These are phyloP conservation scores for Unio delphinus DNA, from an alignment of 2,888 invertebrate species.

Conservation along the genomic window DNA sequence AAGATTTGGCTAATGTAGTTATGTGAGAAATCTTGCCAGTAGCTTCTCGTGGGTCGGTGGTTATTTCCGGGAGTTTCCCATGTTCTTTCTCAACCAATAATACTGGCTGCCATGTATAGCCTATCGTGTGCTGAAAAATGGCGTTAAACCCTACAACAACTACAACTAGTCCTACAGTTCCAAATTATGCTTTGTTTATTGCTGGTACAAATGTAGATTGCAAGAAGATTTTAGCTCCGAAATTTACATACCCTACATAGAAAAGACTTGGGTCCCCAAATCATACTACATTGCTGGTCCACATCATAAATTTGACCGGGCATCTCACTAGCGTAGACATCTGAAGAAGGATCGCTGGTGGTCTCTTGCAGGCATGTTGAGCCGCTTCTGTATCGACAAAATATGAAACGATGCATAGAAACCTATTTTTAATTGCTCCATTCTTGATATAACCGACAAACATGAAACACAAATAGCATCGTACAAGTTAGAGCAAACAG, in stretches of 20 bases:
- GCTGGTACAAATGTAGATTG: neutral
- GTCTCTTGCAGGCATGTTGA: constrained; percentile 28
- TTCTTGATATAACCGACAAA: neutral
- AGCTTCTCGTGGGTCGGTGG: too few species aligned
- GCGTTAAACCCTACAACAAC: too few species aligned
- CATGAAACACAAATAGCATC: too few species aligned
- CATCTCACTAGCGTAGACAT: constrained; percentile 6
- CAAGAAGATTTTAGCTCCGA: neutral
- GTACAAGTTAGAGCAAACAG: too few species aligned
- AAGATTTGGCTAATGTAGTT: too few species aligned
- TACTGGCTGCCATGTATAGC: too few species aligned
- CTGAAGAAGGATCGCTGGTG: neutral
- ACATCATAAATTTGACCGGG: constrained; percentile 55
- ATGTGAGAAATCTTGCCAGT: too few species aligned
- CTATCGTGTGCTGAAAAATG: too few species aligned
- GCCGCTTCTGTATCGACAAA: constrained; percentile 22
- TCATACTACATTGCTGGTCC: constrained; percentile 58
- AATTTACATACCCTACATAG: constrained; percentile 54
- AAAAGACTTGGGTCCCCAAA: constrained; percentile 56
- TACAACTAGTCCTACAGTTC: too few species aligned
- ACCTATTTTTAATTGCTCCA: neutral
- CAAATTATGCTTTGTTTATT: too few species aligned
- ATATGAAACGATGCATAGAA: neutral
- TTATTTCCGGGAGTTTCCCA: too few species aligned
- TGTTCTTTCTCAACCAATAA: too few species aligned